These are phyloP conservation scores for Serinus canaria DNA, from an alignment of 2,113 vertebrate genomes.

Conservation along the genomic window DNA sequence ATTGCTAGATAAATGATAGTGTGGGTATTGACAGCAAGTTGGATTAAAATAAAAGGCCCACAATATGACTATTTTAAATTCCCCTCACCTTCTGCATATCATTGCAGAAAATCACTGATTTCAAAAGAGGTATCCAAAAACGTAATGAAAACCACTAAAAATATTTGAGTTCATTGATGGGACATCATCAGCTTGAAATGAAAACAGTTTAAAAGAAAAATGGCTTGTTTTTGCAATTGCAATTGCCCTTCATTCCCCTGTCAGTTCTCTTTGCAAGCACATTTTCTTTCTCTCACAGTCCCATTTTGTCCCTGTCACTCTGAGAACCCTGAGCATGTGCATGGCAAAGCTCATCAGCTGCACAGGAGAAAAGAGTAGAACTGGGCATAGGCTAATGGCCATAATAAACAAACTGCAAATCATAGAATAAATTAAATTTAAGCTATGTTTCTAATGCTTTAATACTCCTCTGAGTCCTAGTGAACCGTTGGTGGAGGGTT, in stretches of 20 bases:
- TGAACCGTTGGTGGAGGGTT: neutral
- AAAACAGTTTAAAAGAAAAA: conserved; percentile 10
- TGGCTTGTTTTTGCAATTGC: neutral
- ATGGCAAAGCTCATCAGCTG: neutral
- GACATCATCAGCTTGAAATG: conserved; percentile 15
- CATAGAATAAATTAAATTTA: neutral
- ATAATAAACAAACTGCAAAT: neutral
- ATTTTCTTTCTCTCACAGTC: neutral
- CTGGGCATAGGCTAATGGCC: neutral
- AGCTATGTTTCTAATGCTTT: neutral
- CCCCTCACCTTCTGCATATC: neutral
- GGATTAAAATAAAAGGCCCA: conserved; percentile 12
- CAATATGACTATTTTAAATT: conserved; percentile 1
- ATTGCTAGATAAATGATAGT: neutral
- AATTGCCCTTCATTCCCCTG: neutral
- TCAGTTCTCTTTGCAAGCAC: neutral
- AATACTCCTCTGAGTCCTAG: neutral
- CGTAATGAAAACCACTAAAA: conserved; percentile 21
- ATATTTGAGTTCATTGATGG: neutral
- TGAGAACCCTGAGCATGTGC: neutral
- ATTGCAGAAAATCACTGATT: conserved; percentile 27
- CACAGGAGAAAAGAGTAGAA: neutral
- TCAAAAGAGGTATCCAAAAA: neutral
- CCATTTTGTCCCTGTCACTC: neutral
- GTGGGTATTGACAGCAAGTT: neutral